Percentiles rank a stretch among this genome's conserved stretches.
These are phyloP conservation scores for Ectropis crepuscularia DNA, from an alignment of 2,888 invertebrate species.

Conservation along the genomic window DNA sequence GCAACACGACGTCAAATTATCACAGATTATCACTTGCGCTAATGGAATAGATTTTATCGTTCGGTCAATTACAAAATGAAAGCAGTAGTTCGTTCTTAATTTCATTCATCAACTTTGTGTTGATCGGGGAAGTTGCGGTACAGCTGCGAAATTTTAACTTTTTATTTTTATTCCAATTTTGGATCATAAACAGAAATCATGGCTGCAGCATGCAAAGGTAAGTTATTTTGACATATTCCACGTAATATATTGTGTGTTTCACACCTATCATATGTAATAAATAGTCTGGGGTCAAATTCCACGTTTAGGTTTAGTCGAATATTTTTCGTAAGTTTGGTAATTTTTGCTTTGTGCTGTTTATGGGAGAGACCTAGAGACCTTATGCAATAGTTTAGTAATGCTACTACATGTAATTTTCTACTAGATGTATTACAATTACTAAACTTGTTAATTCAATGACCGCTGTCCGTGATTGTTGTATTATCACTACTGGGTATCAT, in stretches of 20 bases:
- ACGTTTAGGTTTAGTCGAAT: conserved; percentile 15
- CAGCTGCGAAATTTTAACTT: conserved; percentile 23
- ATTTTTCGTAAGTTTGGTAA: not conserved
- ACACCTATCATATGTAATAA: not conserved
- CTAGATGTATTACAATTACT: no score
- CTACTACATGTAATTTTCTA: no score
- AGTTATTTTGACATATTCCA: conserved; percentile 24
- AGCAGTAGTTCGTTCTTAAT: conserved; percentile 9
- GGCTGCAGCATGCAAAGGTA: conserved; percentile 78
- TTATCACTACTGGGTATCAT: no score
- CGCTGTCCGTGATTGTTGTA: not conserved
- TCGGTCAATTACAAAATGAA: not conserved
- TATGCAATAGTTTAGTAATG: not conserved
- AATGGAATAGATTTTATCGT: not conserved
- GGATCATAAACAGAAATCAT: conserved; percentile 45
- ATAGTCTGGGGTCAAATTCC: conserved; percentile 54
- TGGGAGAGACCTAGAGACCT: not conserved
- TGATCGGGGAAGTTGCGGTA: conserved; percentile 33
- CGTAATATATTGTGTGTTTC: not conserved
- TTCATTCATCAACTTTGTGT: conserved; percentile 45
- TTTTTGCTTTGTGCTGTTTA: not conserved
- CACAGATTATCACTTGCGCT: conserved; percentile 29
- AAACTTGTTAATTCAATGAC: not conserved
- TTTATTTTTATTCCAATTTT: conserved; percentile 33
- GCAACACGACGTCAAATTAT: conserved; percentile 34